phyloP scores from a whole-genome alignment of 2,113 vertebrate genomes.

The Tenebrosternarchus preto region DNA sequence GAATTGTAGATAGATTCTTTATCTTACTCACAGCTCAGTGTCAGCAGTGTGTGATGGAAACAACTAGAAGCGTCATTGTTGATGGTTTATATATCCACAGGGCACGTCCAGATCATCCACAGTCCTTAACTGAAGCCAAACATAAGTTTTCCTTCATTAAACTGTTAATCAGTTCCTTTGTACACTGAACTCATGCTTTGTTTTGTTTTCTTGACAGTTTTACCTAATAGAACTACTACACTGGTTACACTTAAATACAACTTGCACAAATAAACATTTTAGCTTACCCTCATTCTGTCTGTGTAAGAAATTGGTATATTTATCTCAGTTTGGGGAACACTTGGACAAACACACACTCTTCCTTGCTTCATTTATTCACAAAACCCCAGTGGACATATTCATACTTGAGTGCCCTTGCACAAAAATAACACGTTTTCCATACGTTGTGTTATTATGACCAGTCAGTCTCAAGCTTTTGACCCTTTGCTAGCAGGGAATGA shows the following conservation, averaged over 20 bases:
- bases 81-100: not conserved
- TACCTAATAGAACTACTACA: not conserved
- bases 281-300: not conserved
- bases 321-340: constrained; percentile 38
- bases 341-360: constrained; percentile 41
- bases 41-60: not conserved
- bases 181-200: not conserved
- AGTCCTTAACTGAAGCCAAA: not conserved
- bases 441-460: constrained; percentile 53
- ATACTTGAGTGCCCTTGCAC: constrained; percentile 13
- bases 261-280: constrained; percentile 27
- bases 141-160: not conserved
- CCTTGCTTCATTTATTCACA: constrained; percentile 36
- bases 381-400: constrained; percentile 20
- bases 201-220: constrained; percentile 1
- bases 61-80: too few species aligned
- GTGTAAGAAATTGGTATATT: constrained; percentile 20
- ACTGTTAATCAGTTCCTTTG: not conserved
- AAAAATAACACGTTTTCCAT: constrained; percentile 57
- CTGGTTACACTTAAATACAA: constrained; percentile 23
- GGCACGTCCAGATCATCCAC: too few species aligned
- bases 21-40: not conserved
- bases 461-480: constrained; percentile 34
- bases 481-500: constrained; percentile 54
- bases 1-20: constrained; percentile 39